Evolutionary conservation across 2,113 vertebrate species (phyloP).

Genomic region (Neodon shergylaensis): DNA sequence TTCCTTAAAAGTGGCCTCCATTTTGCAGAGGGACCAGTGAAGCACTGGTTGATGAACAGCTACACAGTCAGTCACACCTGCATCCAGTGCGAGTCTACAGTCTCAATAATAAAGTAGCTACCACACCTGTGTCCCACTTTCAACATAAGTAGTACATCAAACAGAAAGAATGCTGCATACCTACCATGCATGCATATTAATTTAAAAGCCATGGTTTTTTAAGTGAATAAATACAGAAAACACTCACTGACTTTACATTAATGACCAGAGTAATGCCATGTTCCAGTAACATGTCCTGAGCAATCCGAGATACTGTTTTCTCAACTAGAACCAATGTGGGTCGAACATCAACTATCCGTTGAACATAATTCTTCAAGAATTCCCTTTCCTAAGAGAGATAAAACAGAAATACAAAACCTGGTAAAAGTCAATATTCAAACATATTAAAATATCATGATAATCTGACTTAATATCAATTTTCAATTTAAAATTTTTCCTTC

Average conservation of each 20-base stretch:
- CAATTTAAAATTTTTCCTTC: conserved; percentile 4
- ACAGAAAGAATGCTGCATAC: not conserved
- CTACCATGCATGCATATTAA: conserved; percentile 12
- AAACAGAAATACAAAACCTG: conserved; percentile 49
- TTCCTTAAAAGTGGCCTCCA: not conserved
- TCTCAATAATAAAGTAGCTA: not conserved
- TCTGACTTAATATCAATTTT: conserved; percentile 37
- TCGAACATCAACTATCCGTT: conserved; percentile 96
- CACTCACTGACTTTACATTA: conserved; percentile 96
- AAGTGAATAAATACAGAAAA: conserved; percentile 21
- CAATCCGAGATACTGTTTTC: conserved; percentile 98
- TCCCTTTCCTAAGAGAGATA: conserved; percentile 91
- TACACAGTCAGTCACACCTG: not conserved
- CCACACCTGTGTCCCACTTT: not conserved
- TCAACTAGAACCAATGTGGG: conserved; percentile 97
- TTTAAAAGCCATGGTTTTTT: not conserved
- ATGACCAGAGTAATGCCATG: conserved; percentile 98
- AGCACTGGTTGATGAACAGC: not conserved
- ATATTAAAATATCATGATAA: conserved; percentile 45
- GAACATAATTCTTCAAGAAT: conserved; percentile 98
- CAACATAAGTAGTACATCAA: not conserved
- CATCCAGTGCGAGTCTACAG: not conserved
- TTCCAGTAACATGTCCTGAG: conserved; percentile 98
- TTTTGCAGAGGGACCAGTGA: not conserved
- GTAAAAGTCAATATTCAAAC: conserved; percentile 21